Evolutionary conservation across 1,140 invertebrate species (phyloP).

Genomic region (Drosophila sp.): DNA sequence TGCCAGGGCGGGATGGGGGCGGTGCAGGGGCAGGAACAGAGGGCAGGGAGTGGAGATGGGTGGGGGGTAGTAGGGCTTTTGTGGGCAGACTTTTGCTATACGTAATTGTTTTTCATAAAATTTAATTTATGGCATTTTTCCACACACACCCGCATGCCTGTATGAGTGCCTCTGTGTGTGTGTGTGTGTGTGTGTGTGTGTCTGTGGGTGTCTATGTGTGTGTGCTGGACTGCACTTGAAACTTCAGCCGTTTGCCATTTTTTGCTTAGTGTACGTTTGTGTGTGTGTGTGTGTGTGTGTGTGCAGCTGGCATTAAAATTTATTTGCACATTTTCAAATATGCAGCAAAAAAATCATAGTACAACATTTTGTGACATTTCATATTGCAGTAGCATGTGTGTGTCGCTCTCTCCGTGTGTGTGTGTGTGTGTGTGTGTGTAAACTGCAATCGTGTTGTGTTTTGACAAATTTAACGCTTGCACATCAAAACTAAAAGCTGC

Average conservation of each 20-base stretch:
- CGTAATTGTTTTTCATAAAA: slow-evolving; percentile 83
- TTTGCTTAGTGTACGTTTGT: slow-evolving; percentile 35
- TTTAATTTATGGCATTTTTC: slow-evolving; percentile 82
- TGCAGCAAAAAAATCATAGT: slow-evolving; percentile 40
- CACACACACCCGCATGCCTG: slow-evolving; percentile 28
- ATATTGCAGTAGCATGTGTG: slow-evolving; percentile 3
- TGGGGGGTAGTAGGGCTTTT: slow-evolving; percentile 2
- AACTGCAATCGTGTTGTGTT: slow-evolving; percentile 17
- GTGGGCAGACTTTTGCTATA: slow-evolving; percentile 53
- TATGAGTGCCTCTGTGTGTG: background rate
- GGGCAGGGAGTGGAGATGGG: background rate
- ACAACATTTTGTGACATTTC: slow-evolving; percentile 46
- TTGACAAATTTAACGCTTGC: slow-evolving; percentile 74
- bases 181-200: slow-evolving; percentile 24
- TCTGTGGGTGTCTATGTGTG: slow-evolving; percentile 25
- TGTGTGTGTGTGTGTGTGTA: slow-evolving; percentile 2
- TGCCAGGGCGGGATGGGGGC: background rate
- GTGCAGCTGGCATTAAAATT: slow-evolving; percentile 71
- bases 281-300: slow-evolving; percentile 24
- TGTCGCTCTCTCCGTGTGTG: background rate
- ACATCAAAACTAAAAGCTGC: slow-evolving; percentile 69
- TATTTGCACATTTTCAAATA: slow-evolving; percentile 71
- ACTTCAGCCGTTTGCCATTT: slow-evolving; percentile 47
- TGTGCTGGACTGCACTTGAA: slow-evolving; percentile 47
- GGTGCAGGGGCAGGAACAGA: background rate